Evolutionary conservation across 2,113 vertebrate genomes (phyloP).

Genomic region (Amazona vittata): DNA sequence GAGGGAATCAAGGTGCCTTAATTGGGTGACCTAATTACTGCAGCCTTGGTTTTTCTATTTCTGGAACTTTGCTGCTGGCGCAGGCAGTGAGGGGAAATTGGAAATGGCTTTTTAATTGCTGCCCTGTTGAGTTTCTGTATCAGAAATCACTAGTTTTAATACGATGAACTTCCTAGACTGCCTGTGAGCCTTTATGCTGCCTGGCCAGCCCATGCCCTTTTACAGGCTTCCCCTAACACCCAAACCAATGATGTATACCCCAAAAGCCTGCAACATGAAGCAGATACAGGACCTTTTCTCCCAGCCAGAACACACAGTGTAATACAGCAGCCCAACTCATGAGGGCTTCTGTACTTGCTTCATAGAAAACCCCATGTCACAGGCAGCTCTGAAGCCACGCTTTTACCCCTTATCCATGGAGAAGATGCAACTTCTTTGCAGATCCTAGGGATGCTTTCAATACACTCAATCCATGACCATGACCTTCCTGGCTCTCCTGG

Average conservation of each 20-base stretch:
- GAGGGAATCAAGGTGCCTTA: conserved; percentile 26
- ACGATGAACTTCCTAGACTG: background rate
- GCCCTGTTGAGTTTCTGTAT: background rate
- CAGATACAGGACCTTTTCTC: background rate
- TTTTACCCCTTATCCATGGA: background rate
- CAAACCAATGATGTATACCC: background rate
- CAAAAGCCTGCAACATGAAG: background rate
- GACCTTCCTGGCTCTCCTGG: background rate
- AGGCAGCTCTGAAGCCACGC: background rate
- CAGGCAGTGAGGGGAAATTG: background rate
- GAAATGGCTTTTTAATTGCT: background rate
- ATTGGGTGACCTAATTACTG: conserved; percentile 55
- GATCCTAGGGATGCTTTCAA: background rate
- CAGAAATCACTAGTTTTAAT: background rate
- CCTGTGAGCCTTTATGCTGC: fast-evolving
- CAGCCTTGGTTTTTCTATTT: background rate
- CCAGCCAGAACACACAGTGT: background rate
- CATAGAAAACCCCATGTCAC: background rate
- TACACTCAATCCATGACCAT: background rate
- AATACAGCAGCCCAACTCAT: background rate
- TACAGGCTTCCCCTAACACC: background rate
- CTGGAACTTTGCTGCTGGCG: background rate
- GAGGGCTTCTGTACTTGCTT: background rate
- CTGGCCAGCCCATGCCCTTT: background rate
- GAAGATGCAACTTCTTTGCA: background rate